Percentiles rank a stretch among this genome's conserved stretches.
Evolutionary conservation across 2,888 invertebrate genomes (phyloP).

Genomic region (Patella depressa): DNA sequence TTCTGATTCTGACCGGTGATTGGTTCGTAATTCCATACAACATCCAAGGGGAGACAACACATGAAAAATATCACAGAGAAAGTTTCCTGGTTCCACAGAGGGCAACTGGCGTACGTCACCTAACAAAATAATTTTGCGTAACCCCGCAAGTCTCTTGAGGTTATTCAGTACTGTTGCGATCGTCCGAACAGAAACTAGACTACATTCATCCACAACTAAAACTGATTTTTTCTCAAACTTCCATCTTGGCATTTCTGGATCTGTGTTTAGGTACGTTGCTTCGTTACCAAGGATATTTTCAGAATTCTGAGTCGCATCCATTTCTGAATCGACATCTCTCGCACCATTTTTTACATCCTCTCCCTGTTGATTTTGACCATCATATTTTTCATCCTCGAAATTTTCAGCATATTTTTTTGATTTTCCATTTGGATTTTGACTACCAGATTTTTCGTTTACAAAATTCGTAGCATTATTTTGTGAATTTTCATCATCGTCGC

Average conservation of each 20-base stretch:
- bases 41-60: constrained; percentile 38
- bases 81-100: constrained; percentile 65
- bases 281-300: not conserved
- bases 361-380: not conserved
- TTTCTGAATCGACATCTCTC: not conserved
- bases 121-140: constrained; percentile 57
- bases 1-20: constrained; percentile 63
- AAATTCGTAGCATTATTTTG: not conserved
- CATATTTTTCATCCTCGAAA: not conserved
- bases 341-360: not conserved
- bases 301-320: no score
- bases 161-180: constrained; percentile 55
- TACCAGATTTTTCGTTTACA: not conserved
- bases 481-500: not conserved
- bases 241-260: constrained; percentile 40
- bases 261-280: constrained; percentile 22
- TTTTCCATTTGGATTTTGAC: not conserved
- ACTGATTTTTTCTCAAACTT: constrained; percentile 46
- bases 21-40: constrained; percentile 54
- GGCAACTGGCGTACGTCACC: constrained; percentile 66
- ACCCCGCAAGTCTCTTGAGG: constrained; percentile 46
- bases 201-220: constrained; percentile 65
- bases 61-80: constrained; percentile 47
- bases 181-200: constrained; percentile 59
- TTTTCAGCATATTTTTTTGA: not conserved